These are phyloP conservation scores for Phoenicopterus ruber DNA, from an alignment of 2,113 vertebrate species.

Conservation along the genomic window DNA sequence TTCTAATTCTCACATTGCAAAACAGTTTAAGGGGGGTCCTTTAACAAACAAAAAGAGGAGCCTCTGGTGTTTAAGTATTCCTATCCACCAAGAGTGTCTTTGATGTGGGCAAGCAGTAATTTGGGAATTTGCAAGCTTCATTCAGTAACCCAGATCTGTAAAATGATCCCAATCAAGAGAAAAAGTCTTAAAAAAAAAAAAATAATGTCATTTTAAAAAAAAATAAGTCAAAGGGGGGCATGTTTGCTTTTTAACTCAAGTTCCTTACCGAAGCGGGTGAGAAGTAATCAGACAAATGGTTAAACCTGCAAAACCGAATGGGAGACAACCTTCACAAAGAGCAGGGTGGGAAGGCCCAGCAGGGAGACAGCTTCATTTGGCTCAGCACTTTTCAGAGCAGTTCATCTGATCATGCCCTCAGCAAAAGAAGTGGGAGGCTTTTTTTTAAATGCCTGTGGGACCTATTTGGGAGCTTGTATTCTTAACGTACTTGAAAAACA, in stretches of 20 bases:
- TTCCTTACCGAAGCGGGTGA: neutral
- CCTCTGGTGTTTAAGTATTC: neutral
- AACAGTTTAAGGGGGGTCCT: neutral
- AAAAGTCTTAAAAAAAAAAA: neutral
- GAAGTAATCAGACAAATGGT: constrained; percentile 33
- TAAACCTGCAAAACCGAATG: neutral
- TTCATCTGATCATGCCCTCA: constrained; percentile 49
- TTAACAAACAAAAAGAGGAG: neutral
- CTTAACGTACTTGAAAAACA: constrained; percentile 3
- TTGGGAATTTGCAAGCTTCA: neutral
- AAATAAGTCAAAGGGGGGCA: neutral
- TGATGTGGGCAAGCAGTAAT: neutral
- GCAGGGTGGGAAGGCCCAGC: constrained; percentile 30
- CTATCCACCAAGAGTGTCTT: neutral
- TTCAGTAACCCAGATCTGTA: neutral
- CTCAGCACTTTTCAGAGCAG: constrained; percentile 46
- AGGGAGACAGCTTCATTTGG: constrained; percentile 42
- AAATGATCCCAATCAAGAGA: neutral
- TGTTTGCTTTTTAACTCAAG: neutral
- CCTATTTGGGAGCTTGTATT: neutral
- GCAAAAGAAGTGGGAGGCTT: constrained; percentile 31
- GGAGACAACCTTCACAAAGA: neutral
- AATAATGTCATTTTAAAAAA: neutral
- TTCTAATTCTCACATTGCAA: neutral
- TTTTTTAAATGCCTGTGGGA: neutral